Evolutionary conservation across 2,797 vertebrate species (phyloP), one percentile per base, ranked within the genome.

Genomic region (Smutsia gigantea): DNA sequence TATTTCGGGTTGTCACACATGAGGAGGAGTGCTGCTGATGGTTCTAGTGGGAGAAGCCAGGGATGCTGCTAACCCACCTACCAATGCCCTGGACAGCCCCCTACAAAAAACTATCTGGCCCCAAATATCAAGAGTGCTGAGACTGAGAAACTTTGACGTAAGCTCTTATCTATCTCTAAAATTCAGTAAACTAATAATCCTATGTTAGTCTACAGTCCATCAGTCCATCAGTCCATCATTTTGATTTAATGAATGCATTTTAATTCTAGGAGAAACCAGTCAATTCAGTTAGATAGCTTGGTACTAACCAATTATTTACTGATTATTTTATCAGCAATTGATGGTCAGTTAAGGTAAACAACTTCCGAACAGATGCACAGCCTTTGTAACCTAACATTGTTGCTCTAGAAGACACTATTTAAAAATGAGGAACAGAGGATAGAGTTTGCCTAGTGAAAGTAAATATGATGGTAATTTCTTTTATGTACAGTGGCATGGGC

Each of bases 401-500:
- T 79, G 19, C 10, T 94, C n/a, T 71, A 61, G 49, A 86, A 93
- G 68, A 92, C 34, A n/a, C 31, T 15, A n/a, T 82, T 83, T 14
- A 19, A 85, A 95, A 92, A 82, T 51, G 19, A 55, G 8, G 2
- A 79, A 69, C 7, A 55, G 21, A 39, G 17, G 15, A 68, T 42
- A 75, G n/a, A 89, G 0, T 93, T 86, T 91, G 93, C 18, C 23
- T 59, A 57, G 69, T 83, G n/a, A 89, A 87, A 49, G 46, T 53
- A 71, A 93, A 69, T 88, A 91, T 0, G 78, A 13, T 87, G 18
- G 29, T 66, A n/a, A 86, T 87, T 91, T 96, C 34, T 83, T 88
- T 82, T 74, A 69, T 4, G 2, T 75, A 59, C 79, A 87, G 57
- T 78, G 4, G 31, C 69, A 78, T 72, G 23, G 15, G 19, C 2